These are phyloP conservation scores for Pasiphila rectangulata DNA, from an alignment of 2,888 invertebrate species.

Conservation along the genomic window DNA sequence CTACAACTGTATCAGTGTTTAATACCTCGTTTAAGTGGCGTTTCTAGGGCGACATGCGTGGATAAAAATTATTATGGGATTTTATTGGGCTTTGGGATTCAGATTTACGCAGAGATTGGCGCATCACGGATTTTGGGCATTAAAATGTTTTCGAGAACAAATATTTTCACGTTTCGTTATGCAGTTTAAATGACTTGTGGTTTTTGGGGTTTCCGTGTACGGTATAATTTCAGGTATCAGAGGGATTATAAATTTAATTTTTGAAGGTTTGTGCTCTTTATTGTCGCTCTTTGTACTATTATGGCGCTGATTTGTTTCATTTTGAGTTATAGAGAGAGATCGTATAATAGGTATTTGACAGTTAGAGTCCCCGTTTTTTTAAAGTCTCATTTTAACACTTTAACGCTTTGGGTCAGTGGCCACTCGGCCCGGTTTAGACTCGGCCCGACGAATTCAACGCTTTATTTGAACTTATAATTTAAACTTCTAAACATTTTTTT, in stretches of 20 bases:
- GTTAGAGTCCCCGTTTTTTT: too few species aligned
- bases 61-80: slow-evolving; percentile 29
- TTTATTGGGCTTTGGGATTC: slow-evolving; percentile 18
- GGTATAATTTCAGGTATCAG: neutral
- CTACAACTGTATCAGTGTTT: slow-evolving; percentile 22
- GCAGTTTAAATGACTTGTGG: neutral
- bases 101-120: slow-evolving; percentile 14
- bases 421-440: too few species aligned
- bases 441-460: too few species aligned
- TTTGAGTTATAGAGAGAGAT: too few species aligned
- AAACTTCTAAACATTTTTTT: too few species aligned
- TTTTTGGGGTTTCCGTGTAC: neutral
- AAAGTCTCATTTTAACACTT: too few species aligned
- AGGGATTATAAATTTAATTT: neutral
- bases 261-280: too few species aligned
- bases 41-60: slow-evolving; percentile 32
- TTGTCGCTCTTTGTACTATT: too few species aligned
- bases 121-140: slow-evolving; percentile 8
- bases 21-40: slow-evolving; percentile 38
- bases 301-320: too few species aligned
- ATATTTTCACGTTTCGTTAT: slow-evolving; percentile 1
- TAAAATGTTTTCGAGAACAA: slow-evolving; percentile 3
- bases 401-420: too few species aligned
- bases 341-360: too few species aligned
- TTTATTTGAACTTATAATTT: too few species aligned